phyloP scores from a whole-genome alignment of 2,113 vertebrate species.

The Paratilapia polleni region DNA sequence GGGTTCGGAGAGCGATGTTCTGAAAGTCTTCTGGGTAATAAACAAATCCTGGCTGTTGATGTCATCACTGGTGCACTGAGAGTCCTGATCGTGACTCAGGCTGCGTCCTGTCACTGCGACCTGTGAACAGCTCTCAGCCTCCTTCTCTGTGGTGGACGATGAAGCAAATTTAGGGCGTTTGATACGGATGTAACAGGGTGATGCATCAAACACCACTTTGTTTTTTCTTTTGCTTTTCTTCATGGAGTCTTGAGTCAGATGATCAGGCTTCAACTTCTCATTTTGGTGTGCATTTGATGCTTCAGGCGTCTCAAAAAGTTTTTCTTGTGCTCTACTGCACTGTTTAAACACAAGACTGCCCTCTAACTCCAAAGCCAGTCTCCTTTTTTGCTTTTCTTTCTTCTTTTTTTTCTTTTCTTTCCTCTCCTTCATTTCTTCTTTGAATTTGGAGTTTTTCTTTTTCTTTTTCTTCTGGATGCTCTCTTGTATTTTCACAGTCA shows the following conservation, averaged over 20 bases:
- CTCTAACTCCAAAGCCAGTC: not conserved
- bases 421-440: conserved; percentile 7
- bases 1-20: conserved; percentile 16
- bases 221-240: conserved; percentile 58
- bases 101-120: not conserved
- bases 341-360: not conserved
- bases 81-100: conserved; percentile 15
- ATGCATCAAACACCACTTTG: conserved; percentile 71
- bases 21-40: conserved; percentile 82
- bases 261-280: not conserved
- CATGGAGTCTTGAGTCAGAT: not conserved
- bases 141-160: not conserved
- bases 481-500: not conserved
- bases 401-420: conserved; percentile 52
- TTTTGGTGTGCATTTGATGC: not conserved
- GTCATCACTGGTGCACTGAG: conserved; percentile 61
- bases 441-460: conserved; percentile 13
- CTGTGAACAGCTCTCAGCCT: not conserved
- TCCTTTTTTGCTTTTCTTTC: conserved; percentile 58
- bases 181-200: not conserved
- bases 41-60: conserved; percentile 83
- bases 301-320: rapidly evolving
- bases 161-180: conserved; percentile 29
- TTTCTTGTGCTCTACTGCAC: not conserved
- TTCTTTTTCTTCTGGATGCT: conserved; percentile 23